Percentiles rank a stretch among this genome's conserved stretches.
phyloP scores from a whole-genome alignment of 2,113 vertebrate species.

The Calidris pygmaea region DNA sequence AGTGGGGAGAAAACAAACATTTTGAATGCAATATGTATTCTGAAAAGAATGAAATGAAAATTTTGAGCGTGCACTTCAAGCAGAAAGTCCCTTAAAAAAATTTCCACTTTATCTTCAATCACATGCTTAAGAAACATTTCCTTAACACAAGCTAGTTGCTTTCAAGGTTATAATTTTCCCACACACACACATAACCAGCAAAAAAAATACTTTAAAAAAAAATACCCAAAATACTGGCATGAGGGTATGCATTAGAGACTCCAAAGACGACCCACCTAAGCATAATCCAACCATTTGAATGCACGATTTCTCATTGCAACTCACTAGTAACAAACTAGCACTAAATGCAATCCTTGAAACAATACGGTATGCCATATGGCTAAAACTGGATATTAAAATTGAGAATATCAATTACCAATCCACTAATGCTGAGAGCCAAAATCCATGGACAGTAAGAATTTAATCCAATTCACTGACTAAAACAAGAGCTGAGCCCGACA shows the following conservation, averaged over 20 bases:
- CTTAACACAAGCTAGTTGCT: neutral
- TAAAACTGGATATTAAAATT: constrained; percentile 73
- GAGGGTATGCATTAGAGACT: neutral
- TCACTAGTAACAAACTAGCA: neutral
- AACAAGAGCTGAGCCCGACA: constrained; percentile 65
- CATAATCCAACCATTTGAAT: neutral
- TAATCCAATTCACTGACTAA: constrained; percentile 79
- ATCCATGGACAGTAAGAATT: constrained; percentile 78
- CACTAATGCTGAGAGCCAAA: constrained; percentile 76
- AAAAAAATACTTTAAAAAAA: neutral
- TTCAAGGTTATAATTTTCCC: neutral
- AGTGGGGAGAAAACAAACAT: constrained; percentile 22
- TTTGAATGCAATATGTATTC: constrained; percentile 12
- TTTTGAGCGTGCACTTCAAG: neutral
- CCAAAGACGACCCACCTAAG: neutral
- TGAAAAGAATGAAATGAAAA: neutral
- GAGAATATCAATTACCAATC: constrained; percentile 80
- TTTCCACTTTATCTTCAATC: neutral
- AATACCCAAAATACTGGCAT: neutral
- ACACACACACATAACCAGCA: neutral
- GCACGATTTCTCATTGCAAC: neutral
- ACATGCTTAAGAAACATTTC: neutral
- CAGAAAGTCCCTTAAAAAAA: neutral
- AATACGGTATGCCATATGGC: constrained; percentile 73
- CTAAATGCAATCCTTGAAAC: constrained; percentile 29